Conservation (phyloP, 1,140 invertebrate species). For the Megalonaias nervosa region DNA sequence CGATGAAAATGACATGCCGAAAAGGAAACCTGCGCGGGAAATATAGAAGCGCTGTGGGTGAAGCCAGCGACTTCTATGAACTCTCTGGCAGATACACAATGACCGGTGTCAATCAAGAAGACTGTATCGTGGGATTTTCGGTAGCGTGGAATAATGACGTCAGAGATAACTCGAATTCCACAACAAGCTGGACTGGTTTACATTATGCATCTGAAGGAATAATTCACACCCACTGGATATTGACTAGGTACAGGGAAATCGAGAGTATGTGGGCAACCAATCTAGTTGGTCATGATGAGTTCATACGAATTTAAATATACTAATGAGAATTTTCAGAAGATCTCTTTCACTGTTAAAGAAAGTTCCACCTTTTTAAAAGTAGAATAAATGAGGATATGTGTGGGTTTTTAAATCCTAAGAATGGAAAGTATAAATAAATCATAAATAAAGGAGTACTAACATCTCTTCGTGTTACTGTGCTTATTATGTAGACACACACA, state of each 20-base stretch:
- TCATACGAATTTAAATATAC: background rate
- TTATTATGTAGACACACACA: too few relatives aligned
- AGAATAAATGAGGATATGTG: too few relatives aligned
- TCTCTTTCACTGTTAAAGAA: too few relatives aligned
- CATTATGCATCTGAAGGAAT: background rate
- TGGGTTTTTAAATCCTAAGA: too few relatives aligned
- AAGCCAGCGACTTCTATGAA: background rate
- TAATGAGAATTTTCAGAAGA: too few relatives aligned
- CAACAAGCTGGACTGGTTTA: slow-evolving; percentile 7
- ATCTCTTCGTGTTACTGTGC: too few relatives aligned
- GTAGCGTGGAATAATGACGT: slow-evolving; percentile 1
- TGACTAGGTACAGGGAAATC: background rate
- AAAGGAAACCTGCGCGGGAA: background rate
- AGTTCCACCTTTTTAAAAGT: too few relatives aligned
- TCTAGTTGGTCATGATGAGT: background rate
- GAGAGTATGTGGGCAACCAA: background rate
- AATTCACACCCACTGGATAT: slow-evolving; percentile 9
- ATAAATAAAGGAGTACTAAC: too few relatives aligned
- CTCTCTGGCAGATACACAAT: slow-evolving; percentile 4
- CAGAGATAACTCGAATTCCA: background rate
- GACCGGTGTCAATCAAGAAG: background rate
- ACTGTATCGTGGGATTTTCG: background rate
- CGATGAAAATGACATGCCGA: slow-evolving; percentile 4
- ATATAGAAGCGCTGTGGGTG: slow-evolving; percentile 4
- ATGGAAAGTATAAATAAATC: too few relatives aligned